These are phyloP conservation scores for Micromussa lordhowensis DNA, from an alignment of 92 coral and sea anemone genomes.

Conservation along the genomic window DNA sequence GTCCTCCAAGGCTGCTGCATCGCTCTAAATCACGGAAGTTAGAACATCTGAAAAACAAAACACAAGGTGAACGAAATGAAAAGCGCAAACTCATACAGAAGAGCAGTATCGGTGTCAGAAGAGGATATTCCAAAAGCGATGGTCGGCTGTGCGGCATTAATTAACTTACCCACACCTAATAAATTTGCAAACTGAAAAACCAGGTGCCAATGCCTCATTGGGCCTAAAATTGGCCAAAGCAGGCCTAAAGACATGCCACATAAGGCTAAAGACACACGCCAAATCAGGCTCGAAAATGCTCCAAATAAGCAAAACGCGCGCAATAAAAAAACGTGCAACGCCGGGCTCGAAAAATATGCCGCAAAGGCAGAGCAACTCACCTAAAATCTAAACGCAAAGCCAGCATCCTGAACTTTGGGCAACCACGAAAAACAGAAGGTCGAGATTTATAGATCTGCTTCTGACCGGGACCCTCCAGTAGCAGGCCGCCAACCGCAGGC, in stretches of 20 bases:
- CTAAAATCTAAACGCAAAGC: conserved; percentile 26
- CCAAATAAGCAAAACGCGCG: neutral
- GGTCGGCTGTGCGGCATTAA: neutral
- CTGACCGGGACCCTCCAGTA: too few species aligned
- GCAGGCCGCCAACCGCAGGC: conserved; percentile 16
- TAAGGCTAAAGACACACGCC: conserved; percentile 14
- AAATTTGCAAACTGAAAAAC: neutral
- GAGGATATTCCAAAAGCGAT: too few species aligned
- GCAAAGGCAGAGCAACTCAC: neutral
- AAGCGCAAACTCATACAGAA: neutral
- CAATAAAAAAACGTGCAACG: neutral
- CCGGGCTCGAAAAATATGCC: too few species aligned
- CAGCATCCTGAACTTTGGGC: conserved; percentile 39
- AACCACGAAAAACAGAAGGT: too few species aligned
- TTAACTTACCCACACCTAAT: neutral
- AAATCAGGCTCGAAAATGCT: conserved; percentile 11
- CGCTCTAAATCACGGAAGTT: neutral
- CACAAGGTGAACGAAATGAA: too few species aligned
- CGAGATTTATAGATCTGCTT: too few species aligned
- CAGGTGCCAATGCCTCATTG: neutral
- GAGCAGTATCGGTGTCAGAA: neutral
- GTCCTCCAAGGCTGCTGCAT: neutral
- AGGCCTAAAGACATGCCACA: conserved; percentile 5
- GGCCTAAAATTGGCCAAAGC: neutral
- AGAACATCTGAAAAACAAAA: conserved; percentile 6